phyloP scores from a whole-genome alignment of 2,113 vertebrate genomes.

The Mesembrinibis cayennensis region DNA sequence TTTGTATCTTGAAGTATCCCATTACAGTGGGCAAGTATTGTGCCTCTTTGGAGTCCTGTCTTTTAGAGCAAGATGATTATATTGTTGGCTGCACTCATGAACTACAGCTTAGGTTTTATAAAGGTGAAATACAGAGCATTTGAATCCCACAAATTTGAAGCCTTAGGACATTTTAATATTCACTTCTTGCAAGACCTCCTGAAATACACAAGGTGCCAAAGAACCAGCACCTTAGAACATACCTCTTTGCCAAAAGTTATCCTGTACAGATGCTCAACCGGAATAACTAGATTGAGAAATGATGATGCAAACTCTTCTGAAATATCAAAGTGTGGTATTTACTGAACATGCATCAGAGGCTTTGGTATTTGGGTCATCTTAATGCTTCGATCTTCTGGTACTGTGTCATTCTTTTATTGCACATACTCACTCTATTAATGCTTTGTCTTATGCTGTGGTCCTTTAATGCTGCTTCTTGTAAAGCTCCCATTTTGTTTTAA shows the following conservation, averaged over 20 bases:
- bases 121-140: not conserved
- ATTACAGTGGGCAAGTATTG: not conserved
- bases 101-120: not conserved
- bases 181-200: not conserved
- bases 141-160: not conserved
- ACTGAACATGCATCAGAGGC: slow-evolving; percentile 5
- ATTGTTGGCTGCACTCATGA: not conserved
- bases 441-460: not conserved
- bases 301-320: not conserved
- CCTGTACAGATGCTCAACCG: not conserved
- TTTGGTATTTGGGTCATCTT: slow-evolving; percentile 59
- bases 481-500: not conserved
- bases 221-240: not conserved
- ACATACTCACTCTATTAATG: not conserved
- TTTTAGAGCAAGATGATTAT: not conserved
- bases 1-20: not conserved
- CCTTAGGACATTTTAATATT: not conserved
- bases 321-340: not conserved
- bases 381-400: not conserved
- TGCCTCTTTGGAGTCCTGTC: not conserved
- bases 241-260: not conserved
- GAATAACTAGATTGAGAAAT: slow-evolving; percentile 39
- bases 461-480: not conserved
- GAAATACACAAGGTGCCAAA: not conserved
- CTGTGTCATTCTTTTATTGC: not conserved